Percentiles rank a stretch among this genome's conserved stretches.
These are phyloP conservation scores for Palythoa grandiflora DNA, from an alignment of 92 coral and sea anemone species.

Conservation along the genomic window DNA sequence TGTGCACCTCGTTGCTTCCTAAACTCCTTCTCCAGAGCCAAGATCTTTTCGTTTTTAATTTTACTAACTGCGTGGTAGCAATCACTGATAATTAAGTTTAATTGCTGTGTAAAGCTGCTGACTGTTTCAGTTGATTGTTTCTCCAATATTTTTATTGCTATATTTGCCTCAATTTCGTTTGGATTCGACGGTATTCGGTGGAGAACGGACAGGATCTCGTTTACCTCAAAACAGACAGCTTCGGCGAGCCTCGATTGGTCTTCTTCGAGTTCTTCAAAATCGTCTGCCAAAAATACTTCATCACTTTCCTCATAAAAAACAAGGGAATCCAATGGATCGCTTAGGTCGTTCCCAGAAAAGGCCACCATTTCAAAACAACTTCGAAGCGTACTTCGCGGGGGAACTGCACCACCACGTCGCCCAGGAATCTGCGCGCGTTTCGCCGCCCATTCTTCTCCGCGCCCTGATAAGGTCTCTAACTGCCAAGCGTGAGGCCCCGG, in stretches of 20 bases:
- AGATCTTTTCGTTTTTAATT: not conserved
- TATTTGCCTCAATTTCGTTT: not conserved
- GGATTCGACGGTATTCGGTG: not conserved
- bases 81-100: not conserved
- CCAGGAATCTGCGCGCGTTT: no score
- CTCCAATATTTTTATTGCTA: not conserved
- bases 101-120: slow-evolving; percentile 1
- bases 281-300: not conserved
- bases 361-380: not conserved
- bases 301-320: not conserved
- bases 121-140: not conserved
- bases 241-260: not conserved
- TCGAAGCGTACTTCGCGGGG: not conserved
- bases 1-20: not conserved
- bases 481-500: no score
- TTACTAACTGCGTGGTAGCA: not conserved
- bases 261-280: not conserved
- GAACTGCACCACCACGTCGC: no score
- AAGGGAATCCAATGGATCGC: not conserved
- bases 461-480: no score
- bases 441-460: no score
- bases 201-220: not conserved
- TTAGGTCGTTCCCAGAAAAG: not conserved
- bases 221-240: not conserved
- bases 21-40: slow-evolving; percentile 6